A percentile compares a stretch with the other conserved stretches of the same genome.
These are phyloP conservation scores for Tetranychus urticae DNA, from an alignment of 1,140 invertebrate species.

Conservation along the genomic window DNA sequence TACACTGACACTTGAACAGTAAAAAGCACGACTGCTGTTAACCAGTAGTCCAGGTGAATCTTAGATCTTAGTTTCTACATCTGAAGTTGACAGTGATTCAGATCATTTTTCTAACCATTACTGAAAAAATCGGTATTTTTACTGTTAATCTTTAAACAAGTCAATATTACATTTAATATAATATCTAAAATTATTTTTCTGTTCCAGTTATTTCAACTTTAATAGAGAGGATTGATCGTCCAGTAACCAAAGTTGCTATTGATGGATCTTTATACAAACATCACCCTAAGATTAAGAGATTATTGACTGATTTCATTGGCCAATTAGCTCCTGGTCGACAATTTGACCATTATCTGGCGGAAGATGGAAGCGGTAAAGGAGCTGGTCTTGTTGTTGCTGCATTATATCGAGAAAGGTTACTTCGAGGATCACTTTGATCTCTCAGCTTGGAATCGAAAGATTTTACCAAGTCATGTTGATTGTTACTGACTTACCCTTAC, in stretches of 20 bases:
- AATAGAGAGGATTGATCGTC: conserved; percentile 34
- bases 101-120: too few relatives aligned
- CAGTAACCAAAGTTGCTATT: conserved; percentile 43
- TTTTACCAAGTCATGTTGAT: too few relatives aligned
- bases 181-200: not conserved
- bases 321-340: conserved; percentile 25
- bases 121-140: too few relatives aligned
- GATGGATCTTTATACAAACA: conserved; percentile 66
- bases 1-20: too few relatives aligned
- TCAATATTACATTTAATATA: not conserved
- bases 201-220: not conserved
- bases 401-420: not conserved
- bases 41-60: not conserved
- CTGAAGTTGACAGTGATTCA: too few relatives aligned
- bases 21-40: not conserved
- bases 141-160: too few relatives aligned
- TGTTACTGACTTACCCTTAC: too few relatives aligned
- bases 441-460: too few relatives aligned
- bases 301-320: conserved; percentile 46
- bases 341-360: conserved; percentile 41
- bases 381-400: conserved; percentile 40
- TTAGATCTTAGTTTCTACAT: too few relatives aligned
- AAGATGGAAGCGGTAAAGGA: conserved; percentile 57
- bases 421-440: too few relatives aligned
- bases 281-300: conserved; percentile 47